Evolutionary conservation across 2,888 invertebrate genomes (phyloP).

Genomic region (Platycheirus rosarum): DNA sequence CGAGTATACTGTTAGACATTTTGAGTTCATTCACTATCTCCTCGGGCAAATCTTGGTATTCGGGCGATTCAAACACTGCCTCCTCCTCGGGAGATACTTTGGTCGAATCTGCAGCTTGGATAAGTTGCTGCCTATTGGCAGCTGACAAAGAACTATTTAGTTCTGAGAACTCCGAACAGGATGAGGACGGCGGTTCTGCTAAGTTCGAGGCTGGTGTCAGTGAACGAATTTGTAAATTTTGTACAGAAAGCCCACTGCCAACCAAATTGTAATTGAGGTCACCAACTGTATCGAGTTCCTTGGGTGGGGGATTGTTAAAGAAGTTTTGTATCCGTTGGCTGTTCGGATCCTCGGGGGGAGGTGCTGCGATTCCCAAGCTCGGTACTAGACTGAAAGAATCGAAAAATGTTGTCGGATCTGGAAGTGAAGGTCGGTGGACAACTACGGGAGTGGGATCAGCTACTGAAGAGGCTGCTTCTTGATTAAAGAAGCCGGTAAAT

Average conservation of each 20-base stretch:
- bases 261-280: conserved; percentile 81
- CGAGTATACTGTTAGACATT: conserved; percentile 78
- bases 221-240: conserved; percentile 78
- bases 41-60: conserved; percentile 79
- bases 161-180: conserved; percentile 81
- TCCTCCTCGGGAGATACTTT: conserved; percentile 69
- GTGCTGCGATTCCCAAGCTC: conserved; percentile 43
- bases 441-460: conserved; percentile 29
- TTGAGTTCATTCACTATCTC: conserved; percentile 79
- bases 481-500: conserved; percentile 76
- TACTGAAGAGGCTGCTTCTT: conserved; percentile 52
- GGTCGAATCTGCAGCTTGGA: conserved; percentile 62
- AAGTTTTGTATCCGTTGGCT: conserved; percentile 81
- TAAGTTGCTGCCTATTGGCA: conserved; percentile 59
- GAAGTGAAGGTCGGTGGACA: conserved; percentile 55
- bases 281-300: conserved; percentile 78
- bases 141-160: conserved; percentile 75
- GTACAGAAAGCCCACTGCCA: conserved; percentile 79
- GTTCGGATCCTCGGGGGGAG: conserved; percentile 69
- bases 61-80: conserved; percentile 49
- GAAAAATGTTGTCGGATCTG: conserved; percentile 77
- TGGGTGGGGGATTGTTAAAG: conserved; percentile 82
- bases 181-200: conserved; percentile 82
- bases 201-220: conserved; percentile 80
- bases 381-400: conserved; percentile 75